These are phyloP conservation scores for cat (Felis catus) DNA, from an alignment of 2,113 vertebrate genomes.

Conservation along the genomic window F.catus_Fca126_mat1.0 CM031428.1:56830501-56831000, in stretches of 20 bases:
- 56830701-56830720: too few relatives aligned
- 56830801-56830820: neutral
- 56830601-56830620: neutral
- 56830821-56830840: neutral
- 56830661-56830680: too few relatives aligned
- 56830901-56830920: neutral
- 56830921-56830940: neutral
- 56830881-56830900: neutral
- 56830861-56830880: neutral
- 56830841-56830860: neutral
- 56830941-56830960: neutral
- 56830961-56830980: neutral
- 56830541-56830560: neutral
- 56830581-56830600: neutral
- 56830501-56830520: neutral
- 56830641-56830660: too few relatives aligned
- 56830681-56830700: too few relatives aligned
- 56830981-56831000: neutral
- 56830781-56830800: too few relatives aligned
- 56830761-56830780: too few relatives aligned
- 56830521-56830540: neutral
- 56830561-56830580: neutral
- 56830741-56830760: too few relatives aligned
- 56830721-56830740: too few relatives aligned
- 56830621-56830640: too few relatives aligned